Evolutionary conservation across 2,113 vertebrate species (phyloP).

Genomic region (Balaeniceps rex): DNA sequence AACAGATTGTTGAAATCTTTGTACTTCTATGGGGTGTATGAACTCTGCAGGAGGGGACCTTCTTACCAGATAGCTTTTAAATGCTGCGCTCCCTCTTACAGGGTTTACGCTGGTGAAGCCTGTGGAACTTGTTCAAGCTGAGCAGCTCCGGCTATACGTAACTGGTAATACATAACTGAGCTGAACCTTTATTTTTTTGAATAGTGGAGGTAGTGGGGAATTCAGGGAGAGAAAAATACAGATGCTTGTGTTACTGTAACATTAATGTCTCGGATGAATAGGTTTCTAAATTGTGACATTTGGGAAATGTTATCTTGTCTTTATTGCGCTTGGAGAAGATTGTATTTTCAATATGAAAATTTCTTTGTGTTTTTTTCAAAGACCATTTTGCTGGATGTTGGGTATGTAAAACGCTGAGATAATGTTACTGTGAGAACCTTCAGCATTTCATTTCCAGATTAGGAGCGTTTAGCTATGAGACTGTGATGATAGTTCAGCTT

Average conservation of each 20-base stretch:
- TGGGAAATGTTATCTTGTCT: neutral
- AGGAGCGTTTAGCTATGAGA: neutral
- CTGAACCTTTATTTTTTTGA: neutral
- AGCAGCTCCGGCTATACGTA: neutral
- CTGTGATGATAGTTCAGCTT: neutral
- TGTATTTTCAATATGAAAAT: neutral
- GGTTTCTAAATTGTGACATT: constrained; percentile 9
- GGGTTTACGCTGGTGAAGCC: neutral
- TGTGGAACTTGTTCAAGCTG: neutral
- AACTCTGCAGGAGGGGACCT: neutral
- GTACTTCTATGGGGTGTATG: neutral
- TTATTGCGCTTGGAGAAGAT: neutral
- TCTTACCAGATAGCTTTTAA: neutral
- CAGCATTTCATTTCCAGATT: neutral
- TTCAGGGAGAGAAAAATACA: neutral
- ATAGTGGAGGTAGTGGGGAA: neutral
- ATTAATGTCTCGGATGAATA: neutral
- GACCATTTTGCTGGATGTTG: neutral
- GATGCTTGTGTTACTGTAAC: neutral
- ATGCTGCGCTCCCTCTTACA: neutral
- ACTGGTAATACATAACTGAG: neutral
- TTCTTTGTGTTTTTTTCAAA: neutral
- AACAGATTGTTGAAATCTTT: neutral
- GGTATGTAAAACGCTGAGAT: neutral
- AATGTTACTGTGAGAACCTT: neutral